Conservation (phyloP, 1,140 invertebrate species). For the Tenebrio molitor region DNA sequence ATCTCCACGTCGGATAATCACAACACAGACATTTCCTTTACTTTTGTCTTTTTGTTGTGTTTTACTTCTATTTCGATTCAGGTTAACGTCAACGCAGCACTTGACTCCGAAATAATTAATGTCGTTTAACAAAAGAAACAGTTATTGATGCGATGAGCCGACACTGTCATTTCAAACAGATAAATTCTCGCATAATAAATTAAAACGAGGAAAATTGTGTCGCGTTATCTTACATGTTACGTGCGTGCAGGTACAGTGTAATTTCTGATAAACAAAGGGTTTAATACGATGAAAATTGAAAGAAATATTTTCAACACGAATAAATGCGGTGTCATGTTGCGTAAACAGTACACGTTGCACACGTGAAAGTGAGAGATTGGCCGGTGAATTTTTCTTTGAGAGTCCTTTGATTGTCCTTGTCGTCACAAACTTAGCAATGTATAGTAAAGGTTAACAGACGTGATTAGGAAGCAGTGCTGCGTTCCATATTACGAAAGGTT, state of each 20-base stretch:
- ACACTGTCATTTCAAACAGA: not conserved
- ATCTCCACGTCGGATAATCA: slow-evolving; percentile 25
- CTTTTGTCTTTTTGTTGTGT: slow-evolving; percentile 36
- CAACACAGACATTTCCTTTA: slow-evolving; percentile 33
- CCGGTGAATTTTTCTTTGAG: too few relatives aligned
- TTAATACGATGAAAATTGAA: too few relatives aligned
- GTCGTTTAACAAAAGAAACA: slow-evolving; percentile 34
- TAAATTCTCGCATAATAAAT: not conserved
- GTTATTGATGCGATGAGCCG: slow-evolving; percentile 22
- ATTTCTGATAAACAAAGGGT: too few relatives aligned
- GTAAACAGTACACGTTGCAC: too few relatives aligned
- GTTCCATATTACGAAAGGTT: slow-evolving; percentile 53
- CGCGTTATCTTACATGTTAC: too few relatives aligned
- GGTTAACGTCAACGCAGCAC: slow-evolving; percentile 25
- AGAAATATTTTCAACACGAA: too few relatives aligned
- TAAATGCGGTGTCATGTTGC: too few relatives aligned
- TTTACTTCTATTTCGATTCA: slow-evolving; percentile 27
- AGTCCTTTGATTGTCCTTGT: too few relatives aligned
- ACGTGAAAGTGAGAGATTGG: too few relatives aligned
- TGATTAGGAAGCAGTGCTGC: slow-evolving; percentile 52
- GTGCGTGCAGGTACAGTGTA: too few relatives aligned
- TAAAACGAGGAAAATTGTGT: not conserved
- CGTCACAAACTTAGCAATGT: slow-evolving; percentile 26
- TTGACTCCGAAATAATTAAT: slow-evolving; percentile 33
- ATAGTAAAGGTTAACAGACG: slow-evolving; percentile 53